phyloP scores from a whole-genome alignment of 2,888 invertebrate species.

The Luperina nickerlii region DNA sequence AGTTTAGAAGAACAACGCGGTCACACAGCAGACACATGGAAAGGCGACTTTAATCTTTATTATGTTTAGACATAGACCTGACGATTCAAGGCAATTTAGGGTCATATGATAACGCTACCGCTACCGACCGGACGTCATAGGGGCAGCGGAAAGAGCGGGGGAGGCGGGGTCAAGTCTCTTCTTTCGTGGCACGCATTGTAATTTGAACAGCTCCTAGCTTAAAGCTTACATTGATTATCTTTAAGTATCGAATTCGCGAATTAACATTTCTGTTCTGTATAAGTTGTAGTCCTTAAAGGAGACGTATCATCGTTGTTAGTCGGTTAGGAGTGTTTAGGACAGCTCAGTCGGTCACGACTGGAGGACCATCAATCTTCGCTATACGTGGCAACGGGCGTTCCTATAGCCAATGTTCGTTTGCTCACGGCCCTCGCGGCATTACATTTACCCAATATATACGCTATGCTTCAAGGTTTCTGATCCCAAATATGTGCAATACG shows the following conservation, averaged over 20 bases:
- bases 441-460: constrained; percentile 11
- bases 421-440: constrained; percentile 10
- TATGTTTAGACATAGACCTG: neutral
- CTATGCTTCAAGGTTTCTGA: neutral
- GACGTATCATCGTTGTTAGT: constrained; percentile 42
- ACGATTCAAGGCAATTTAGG: neutral
- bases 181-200: too few species aligned
- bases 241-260: neutral
- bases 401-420: constrained; percentile 5
- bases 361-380: constrained; percentile 50
- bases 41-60: neutral
- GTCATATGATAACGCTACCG: neutral
- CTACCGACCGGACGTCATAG: too few species aligned
- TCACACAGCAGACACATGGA: neutral
- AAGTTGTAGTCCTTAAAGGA: constrained; percentile 27
- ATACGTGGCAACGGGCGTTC: constrained; percentile 42
- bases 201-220: neutral
- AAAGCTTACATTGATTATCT: neutral
- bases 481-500: constrained; percentile 20
- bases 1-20: neutral
- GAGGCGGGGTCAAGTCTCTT: too few species aligned
- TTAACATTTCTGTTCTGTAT: constrained; percentile 11
- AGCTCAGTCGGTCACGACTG: constrained; percentile 37
- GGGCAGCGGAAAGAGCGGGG: too few species aligned
- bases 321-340: constrained; percentile 31